Percentiles rank a stretch among this genome's conserved stretches.
Conservation (phyloP, 2,113 vertebrate species). For the Sturnus vulgaris region DNA sequence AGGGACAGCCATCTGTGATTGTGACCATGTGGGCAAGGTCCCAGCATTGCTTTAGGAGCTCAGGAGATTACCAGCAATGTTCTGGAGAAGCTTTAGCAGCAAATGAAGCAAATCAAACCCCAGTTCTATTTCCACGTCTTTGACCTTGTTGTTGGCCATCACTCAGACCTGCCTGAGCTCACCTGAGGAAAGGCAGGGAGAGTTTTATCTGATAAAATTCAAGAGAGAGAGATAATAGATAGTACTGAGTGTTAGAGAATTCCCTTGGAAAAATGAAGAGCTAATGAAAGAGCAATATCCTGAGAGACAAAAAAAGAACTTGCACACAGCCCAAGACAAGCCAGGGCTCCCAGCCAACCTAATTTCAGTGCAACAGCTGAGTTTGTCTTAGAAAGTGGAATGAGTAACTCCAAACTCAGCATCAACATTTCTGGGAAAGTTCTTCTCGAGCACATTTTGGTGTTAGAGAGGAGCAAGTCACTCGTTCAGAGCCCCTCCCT, state of each 20-base stretch:
- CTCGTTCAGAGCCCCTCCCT: neutral
- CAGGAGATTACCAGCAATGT: neutral
- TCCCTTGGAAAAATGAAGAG: neutral
- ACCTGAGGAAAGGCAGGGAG: neutral
- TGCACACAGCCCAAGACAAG: neutral
- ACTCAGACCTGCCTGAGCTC: neutral
- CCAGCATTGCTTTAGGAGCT: neutral
- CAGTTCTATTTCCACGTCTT: neutral
- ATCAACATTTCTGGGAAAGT: neutral
- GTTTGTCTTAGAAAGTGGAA: neutral
- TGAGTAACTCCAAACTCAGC: neutral
- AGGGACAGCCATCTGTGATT: neutral
- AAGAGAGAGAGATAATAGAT: neutral
- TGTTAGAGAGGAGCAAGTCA: neutral
- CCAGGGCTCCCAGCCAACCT: neutral
- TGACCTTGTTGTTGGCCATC: neutral
- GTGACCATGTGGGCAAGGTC: neutral
- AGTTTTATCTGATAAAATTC: neutral
- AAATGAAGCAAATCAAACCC: neutral
- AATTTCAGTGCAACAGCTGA: neutral
- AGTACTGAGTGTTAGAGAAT: neutral
- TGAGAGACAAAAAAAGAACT: conserved; percentile 1
- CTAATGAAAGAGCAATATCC: neutral
- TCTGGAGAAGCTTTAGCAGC: neutral
- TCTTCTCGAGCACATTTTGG: neutral